A percentile compares a stretch with the other conserved stretches of the same genome.
Conservation (phyloP, 2,888 invertebrate genomes). For the Oxytorus armatus region DNA sequence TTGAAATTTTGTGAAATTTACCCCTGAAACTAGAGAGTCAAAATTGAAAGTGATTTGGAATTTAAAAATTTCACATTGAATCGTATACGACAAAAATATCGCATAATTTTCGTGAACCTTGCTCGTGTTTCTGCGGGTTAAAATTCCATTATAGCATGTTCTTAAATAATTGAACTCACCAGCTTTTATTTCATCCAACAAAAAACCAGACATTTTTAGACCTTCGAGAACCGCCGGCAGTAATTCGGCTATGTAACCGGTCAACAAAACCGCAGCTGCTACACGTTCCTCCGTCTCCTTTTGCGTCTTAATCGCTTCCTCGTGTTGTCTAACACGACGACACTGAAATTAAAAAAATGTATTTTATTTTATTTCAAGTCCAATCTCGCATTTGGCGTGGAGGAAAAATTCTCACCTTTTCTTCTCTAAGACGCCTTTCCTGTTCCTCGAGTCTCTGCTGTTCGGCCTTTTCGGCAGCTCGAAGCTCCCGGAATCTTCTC, state of each 20-base stretch:
- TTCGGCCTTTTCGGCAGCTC: conserved; percentile 94
- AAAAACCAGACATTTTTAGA: conserved; percentile 90
- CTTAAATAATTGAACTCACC: conserved; percentile 83
- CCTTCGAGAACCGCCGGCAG: conserved; percentile 93
- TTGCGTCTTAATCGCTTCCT: conserved; percentile 87
- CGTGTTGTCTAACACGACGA: conserved; percentile 90
- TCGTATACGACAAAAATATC: too few species aligned
- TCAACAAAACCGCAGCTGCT: conserved; percentile 92
- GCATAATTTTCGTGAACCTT: too few species aligned
- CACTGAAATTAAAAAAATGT: conserved; percentile 84
- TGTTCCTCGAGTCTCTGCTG: conserved; percentile 92
- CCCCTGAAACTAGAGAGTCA: too few species aligned
- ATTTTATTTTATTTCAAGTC: neutral
- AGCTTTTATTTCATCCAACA: conserved; percentile 87
- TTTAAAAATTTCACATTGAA: neutral
- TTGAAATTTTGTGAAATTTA: too few species aligned
- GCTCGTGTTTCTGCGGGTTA: too few species aligned
- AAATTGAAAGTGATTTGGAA: neutral
- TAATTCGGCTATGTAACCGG: conserved; percentile 94
- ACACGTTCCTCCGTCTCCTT: conserved; percentile 92
- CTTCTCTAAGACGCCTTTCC: conserved; percentile 88
- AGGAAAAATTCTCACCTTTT: conserved; percentile 85
- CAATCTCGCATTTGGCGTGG: too few species aligned
- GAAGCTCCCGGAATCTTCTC: conserved; percentile 89
- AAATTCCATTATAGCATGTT: too few species aligned